phyloP scores from a whole-genome alignment of 2,797 vertebrate species.

The Cryptoblepharus egeriae region DNA sequence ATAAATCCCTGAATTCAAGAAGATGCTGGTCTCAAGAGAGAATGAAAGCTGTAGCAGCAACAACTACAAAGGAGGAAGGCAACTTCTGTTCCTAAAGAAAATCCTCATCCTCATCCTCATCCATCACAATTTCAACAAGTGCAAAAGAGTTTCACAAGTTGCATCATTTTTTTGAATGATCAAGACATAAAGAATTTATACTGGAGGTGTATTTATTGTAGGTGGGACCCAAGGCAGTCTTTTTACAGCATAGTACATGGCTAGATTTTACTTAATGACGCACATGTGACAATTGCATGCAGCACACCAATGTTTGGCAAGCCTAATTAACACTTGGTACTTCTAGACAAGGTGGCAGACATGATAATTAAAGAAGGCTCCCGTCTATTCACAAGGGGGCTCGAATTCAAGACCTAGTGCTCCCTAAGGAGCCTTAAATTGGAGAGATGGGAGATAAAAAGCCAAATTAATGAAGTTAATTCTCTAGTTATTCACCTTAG shows the following conservation, averaged over 20 bases:
- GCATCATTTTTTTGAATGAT: not conserved
- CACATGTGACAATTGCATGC: rapidly evolving
- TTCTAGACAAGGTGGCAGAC: constrained; percentile 5
- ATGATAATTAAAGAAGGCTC: constrained; percentile 43
- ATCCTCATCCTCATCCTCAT: not conserved
- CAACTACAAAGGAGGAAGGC: not conserved
- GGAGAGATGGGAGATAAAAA: constrained; percentile 27
- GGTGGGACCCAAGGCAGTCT: not conserved
- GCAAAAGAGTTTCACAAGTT: not conserved
- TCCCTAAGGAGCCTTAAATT: not conserved
- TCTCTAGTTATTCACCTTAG: constrained; percentile 41
- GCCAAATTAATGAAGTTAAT: constrained; percentile 25
- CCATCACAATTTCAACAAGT: not conserved
- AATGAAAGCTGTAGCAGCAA: not conserved
- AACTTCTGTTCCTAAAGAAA: not conserved
- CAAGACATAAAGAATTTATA: constrained; percentile 14
- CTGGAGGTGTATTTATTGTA: not conserved
- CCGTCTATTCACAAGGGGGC: constrained; percentile 34
- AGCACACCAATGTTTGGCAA: constrained; percentile 18
- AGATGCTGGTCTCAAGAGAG: too few species aligned
- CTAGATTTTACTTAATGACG: constrained; percentile 18
- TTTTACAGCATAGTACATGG: constrained; percentile 15
- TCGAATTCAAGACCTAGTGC: constrained; percentile 8
- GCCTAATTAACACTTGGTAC: constrained; percentile 37
- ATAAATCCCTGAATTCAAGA: too few species aligned